phyloP scores from a whole-genome alignment of 2,888 invertebrate genomes.

The Spodoptera picta region DNA sequence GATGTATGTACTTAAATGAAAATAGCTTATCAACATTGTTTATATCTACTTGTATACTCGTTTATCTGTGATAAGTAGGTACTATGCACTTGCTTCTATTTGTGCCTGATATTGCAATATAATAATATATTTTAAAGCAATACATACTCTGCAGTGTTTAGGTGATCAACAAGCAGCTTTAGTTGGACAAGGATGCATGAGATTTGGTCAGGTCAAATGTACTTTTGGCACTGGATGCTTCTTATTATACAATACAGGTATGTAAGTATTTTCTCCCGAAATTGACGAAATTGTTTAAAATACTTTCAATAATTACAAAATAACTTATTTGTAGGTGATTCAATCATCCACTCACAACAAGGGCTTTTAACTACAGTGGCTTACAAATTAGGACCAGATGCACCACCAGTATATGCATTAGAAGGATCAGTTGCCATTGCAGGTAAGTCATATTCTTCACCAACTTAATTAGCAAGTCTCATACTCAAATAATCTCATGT shows the following conservation, averaged over 20 bases:
- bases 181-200: slow-evolving; percentile 96
- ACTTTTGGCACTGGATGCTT: slow-evolving; percentile 99
- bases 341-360: slow-evolving; percentile 93
- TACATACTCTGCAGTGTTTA: slow-evolving; percentile 90
- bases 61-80: too few species aligned
- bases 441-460: slow-evolving; percentile 76
- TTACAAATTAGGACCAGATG: slow-evolving; percentile 94
- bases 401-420: slow-evolving; percentile 94
- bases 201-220: slow-evolving; percentile 96
- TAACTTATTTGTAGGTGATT: slow-evolving; percentile 86
- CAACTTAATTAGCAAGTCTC: background rate
- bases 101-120: background rate
- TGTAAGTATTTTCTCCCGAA: background rate
- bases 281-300: background rate
- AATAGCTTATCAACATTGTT: too few species aligned
- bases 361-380: slow-evolving; percentile 97
- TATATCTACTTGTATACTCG: too few species aligned
- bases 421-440: slow-evolving; percentile 97
- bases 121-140: background rate
- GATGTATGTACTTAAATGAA: too few species aligned
- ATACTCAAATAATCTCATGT: slow-evolving; percentile 15
- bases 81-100: too few species aligned
- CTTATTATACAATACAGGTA: slow-evolving; percentile 97
- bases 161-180: slow-evolving; percentile 99
- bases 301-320: background rate